Evolutionary conservation across 2,113 vertebrate genomes (phyloP).

Genomic region (Origma solitaria): DNA sequence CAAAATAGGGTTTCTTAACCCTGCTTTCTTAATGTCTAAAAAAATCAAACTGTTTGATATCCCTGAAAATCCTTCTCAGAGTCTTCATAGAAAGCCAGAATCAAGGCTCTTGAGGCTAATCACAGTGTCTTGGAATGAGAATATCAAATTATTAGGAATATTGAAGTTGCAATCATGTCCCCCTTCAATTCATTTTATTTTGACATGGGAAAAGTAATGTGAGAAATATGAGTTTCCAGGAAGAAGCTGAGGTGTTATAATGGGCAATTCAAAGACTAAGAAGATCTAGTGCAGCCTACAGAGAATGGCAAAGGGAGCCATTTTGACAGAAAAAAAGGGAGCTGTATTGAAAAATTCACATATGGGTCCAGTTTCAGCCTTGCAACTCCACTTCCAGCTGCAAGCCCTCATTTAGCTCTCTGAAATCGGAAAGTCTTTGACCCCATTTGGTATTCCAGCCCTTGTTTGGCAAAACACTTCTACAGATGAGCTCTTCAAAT

Average conservation of each 20-base stretch:
- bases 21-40: not conserved
- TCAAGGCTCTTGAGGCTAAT: not conserved
- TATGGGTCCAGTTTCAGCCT: not conserved
- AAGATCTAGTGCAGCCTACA: not conserved
- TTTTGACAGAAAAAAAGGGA: not conserved
- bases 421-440: not conserved
- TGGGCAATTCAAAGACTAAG: not conserved
- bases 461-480: slow-evolving; percentile 9
- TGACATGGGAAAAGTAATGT: not conserved
- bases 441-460: not conserved
- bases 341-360: not conserved
- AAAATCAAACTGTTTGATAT: not conserved
- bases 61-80: not conserved
- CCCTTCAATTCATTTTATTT: not conserved
- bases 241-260: not conserved
- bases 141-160: not conserved
- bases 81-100: not conserved
- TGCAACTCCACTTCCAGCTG: not conserved
- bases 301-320: not conserved
- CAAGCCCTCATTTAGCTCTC: not conserved
- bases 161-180: not conserved
- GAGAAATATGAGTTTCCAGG: not conserved
- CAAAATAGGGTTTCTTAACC: slow-evolving; percentile 6
- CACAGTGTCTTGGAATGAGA: not conserved
- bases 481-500: not conserved